A percentile compares a stretch with the other conserved stretches of the same genome.
phyloP scores from a whole-genome alignment of 2,888 invertebrate genomes.

The Diadegma fenestrale region DNA sequence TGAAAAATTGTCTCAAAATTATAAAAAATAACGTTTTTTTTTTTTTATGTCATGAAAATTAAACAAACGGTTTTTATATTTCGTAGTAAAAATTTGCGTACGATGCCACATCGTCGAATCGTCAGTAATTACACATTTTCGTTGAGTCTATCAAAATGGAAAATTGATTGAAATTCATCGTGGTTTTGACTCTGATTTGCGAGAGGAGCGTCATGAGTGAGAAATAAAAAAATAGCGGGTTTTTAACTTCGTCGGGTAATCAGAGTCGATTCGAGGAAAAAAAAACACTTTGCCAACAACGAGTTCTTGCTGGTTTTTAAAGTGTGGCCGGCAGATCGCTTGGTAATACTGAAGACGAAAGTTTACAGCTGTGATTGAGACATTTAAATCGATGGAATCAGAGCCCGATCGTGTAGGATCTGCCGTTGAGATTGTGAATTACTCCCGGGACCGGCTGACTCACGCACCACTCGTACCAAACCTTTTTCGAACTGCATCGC shows the following conservation, averaged over 20 bases:
- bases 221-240: not conserved
- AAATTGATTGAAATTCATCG: not conserved
- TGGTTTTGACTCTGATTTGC: not conserved
- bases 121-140: not conserved
- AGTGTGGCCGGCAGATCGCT: not conserved
- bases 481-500: constrained; percentile 90
- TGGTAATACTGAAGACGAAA: constrained; percentile 43
- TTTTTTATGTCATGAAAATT: not conserved
- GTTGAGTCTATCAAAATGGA: not conserved
- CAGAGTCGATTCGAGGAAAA: not conserved
- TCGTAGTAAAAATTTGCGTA: not conserved
- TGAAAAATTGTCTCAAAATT: not conserved
- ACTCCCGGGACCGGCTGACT: constrained; percentile 87
- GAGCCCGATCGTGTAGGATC: constrained; percentile 90
- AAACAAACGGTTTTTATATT: not conserved
- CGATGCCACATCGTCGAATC: not conserved
- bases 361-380: not conserved
- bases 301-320: not conserved
- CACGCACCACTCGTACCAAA: constrained; percentile 98
- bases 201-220: not conserved
- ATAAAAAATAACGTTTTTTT: not conserved
- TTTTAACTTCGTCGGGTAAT: not conserved
- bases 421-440: constrained; percentile 91
- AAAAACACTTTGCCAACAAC: not conserved
- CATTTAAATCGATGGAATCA: constrained; percentile 74